Evolutionary conservation across 2,797 vertebrate species (phyloP).

Genomic region (Erpetoichthys calabaricus): DNA sequence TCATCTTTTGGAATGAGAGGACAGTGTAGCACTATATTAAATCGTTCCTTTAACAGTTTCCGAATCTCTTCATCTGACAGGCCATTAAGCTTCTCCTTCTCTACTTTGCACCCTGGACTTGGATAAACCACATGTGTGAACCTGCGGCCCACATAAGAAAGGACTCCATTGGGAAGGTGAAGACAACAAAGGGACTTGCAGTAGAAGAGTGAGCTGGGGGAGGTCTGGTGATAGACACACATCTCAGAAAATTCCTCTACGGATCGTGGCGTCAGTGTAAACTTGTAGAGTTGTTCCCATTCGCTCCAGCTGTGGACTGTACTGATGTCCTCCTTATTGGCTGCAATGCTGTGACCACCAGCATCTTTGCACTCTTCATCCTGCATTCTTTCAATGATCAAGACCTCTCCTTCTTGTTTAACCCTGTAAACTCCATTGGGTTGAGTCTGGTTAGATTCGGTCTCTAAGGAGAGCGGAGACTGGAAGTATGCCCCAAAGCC

Average conservation of each 20-base stretch:
- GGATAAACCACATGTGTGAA: constrained; percentile 31
- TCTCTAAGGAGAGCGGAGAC: constrained; percentile 46
- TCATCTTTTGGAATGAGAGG: constrained; percentile 46
- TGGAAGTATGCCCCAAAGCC: constrained; percentile 39
- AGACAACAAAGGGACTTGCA: constrained; percentile 55
- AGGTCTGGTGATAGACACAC: constrained; percentile 57
- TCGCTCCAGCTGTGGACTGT: neutral
- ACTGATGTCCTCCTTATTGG: neutral
- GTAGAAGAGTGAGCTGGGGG: constrained; percentile 44
- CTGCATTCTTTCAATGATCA: constrained; percentile 31
- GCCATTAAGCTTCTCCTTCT: constrained; percentile 25
- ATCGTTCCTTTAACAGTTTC: constrained; percentile 34
- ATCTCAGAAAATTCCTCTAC: constrained; percentile 43
- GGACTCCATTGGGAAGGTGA: constrained; percentile 27
- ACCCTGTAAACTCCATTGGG: constrained; percentile 40
- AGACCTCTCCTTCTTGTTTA: constrained; percentile 11
- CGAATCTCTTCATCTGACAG: constrained; percentile 47
- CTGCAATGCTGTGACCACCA: neutral
- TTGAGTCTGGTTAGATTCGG: constrained; percentile 30
- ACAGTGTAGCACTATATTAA: constrained; percentile 38
- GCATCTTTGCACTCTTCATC: neutral
- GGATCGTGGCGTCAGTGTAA: constrained; percentile 36
- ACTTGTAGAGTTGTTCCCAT: constrained; percentile 45
- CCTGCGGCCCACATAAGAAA: constrained; percentile 43
- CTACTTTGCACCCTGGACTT: constrained; percentile 11